Percentiles rank a stretch among this genome's conserved stretches.
phyloP scores from a whole-genome alignment of 1,140 invertebrate genomes.

The Microvelia longipes region DNA sequence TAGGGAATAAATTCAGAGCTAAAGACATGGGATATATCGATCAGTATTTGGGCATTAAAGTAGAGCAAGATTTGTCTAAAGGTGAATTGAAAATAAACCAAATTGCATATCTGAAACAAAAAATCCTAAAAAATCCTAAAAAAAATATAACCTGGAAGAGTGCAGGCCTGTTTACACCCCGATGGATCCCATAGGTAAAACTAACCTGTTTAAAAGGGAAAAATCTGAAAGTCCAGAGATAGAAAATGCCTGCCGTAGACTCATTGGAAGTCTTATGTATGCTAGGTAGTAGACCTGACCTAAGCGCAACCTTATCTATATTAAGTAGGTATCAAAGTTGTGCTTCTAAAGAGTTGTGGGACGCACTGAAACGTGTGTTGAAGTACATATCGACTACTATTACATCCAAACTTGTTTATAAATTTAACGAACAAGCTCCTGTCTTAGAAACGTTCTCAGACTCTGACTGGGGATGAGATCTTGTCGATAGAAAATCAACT shows the following conservation, averaged over 20 bases:
- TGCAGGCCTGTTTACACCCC: background rate
- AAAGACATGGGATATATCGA: background rate
- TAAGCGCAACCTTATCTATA: background rate
- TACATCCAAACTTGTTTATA: background rate
- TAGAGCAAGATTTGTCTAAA: background rate
- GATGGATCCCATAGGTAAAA: background rate
- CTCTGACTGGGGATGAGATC: background rate
- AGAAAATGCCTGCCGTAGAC: background rate
- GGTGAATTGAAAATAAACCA: background rate
- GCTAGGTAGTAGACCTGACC: conserved; percentile 1
- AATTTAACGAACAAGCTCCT: background rate
- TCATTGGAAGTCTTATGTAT: conserved; percentile 6
- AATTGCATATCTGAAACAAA: background rate
- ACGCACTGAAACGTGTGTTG: background rate
- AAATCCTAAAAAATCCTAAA: too few species aligned
- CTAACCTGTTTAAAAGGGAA: background rate
- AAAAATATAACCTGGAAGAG: background rate
- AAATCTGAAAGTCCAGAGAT: background rate
- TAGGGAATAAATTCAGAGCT: background rate
- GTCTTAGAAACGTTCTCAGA: background rate
- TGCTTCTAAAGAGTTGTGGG: background rate
- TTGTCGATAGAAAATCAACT: background rate
- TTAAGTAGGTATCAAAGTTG: conserved; percentile 1
- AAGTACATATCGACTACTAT: background rate
- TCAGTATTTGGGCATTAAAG: background rate